Evolutionary conservation across 2,888 invertebrate genomes (phyloP).

Genomic region (Nemotelus pantherinus): DNA sequence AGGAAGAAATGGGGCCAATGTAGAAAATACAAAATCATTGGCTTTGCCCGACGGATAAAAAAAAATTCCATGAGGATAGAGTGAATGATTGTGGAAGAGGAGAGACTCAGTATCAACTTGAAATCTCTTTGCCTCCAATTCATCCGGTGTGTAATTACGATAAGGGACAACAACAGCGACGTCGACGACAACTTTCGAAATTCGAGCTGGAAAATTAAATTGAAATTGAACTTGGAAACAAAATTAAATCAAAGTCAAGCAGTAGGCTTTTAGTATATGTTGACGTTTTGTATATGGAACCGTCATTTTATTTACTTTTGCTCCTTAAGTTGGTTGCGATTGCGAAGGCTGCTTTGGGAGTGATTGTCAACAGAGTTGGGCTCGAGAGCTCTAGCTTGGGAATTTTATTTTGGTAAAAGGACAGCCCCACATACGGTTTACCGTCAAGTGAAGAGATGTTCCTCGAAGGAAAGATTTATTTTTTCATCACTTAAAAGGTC

Average conservation of each 20-base stretch:
- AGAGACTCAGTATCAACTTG: too few species aligned
- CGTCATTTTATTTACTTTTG: constrained; percentile 34
- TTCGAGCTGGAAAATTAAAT: constrained; percentile 42
- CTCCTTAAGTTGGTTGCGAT: background rate
- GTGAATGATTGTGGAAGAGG: background rate
- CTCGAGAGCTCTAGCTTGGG: background rate
- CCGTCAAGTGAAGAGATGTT: background rate
- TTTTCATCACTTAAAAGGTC: constrained; percentile 13
- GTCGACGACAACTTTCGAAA: constrained; percentile 34
- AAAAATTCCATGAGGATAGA: constrained; percentile 9
- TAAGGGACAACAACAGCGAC: constrained; percentile 10
- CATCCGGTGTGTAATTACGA: constrained; percentile 29
- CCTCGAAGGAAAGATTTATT: constrained; percentile 33
- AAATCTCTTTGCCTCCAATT: background rate
- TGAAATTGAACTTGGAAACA: constrained; percentile 45
- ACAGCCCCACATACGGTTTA: background rate
- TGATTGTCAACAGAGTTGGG: background rate
- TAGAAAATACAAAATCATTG: constrained; percentile 29
- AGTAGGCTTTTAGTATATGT: constrained; percentile 8
- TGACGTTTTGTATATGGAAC: constrained; percentile 2
- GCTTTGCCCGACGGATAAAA: constrained; percentile 6
- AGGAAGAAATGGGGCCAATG: background rate
- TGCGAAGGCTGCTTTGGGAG: background rate
- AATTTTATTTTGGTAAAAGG: background rate
- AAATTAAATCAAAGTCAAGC: constrained; percentile 44